Base-by-base conservation (phyloP, 2,113 vertebrate genomes). In the Sinocyclocheilus anophthalmus region DNA sequence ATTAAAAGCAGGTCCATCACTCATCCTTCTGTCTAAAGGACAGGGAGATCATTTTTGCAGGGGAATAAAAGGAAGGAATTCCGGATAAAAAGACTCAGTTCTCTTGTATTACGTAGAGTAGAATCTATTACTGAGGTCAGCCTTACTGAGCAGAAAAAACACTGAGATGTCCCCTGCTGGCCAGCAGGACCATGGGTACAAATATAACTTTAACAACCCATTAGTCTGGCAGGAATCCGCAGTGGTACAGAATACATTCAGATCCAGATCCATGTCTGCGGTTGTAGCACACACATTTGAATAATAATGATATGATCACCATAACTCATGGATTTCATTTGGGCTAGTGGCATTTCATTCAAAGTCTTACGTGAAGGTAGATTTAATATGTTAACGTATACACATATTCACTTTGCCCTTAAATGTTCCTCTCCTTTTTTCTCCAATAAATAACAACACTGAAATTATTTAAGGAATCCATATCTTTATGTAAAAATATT, bases 201-300 rank as follows among this genome's bases (percentile, higher is more conserved):
- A 26, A 84, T 84, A 72, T 26, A 79, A 63, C 24, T 57, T 72
- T 84, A 84, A 80, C 65, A 45, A 50, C 14, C 67, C 37, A 57
- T 83, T 76, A 67, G 33, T 10, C 85, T 77, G 53, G 37, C n/a
- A 65, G 9, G 18, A 67, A 85, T 83, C 18, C 24, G 5, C 48
- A 75, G 83, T 33, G 2, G 30, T 22, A 26, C 81, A 59, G 53
- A 22, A 13, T 10, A n/a, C 6, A 8, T 33, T 39, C 63, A 78
- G 48, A 76, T 39, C 48, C 9, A 16, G 73, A 70, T n/a, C 72
- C 18, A 8, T 22, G 57, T 37, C 16, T 18, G 30, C 2, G 18
- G 30, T 12, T 78, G 76, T 11, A 22, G 3, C 6, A 33, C 75
- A 76, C n/a, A 18, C n/a, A 53, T 69, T 8, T 18, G 16, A 69